Evolutionary conservation across 2,888 invertebrate genomes (phyloP).

Genomic region (Drosophila anomalata): DNA sequence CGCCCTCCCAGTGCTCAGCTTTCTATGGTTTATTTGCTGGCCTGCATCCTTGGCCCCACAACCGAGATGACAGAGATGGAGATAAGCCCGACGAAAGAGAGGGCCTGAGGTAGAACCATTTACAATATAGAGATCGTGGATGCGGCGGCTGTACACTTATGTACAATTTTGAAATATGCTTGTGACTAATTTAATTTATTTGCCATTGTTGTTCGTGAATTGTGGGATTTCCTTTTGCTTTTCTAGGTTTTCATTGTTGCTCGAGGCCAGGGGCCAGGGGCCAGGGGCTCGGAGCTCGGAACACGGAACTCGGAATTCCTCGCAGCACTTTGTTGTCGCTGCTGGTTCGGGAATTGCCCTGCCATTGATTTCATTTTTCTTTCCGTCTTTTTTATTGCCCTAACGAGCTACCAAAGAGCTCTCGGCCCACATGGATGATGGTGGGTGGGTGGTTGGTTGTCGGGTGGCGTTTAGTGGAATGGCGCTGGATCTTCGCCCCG

Average conservation of each 20-base stretch:
- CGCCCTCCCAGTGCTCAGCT: conserved; percentile 10
- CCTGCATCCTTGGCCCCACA: conserved; percentile 64
- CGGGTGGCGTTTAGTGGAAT: conserved; percentile 12
- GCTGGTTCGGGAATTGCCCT: conserved; percentile 52
- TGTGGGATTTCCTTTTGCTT: conserved; percentile 70
- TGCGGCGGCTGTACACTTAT: conserved; percentile 25
- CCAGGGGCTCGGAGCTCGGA: background rate
- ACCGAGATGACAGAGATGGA: conserved; percentile 19
- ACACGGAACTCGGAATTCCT: conserved; percentile 41
- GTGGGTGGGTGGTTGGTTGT: conserved; percentile 10
- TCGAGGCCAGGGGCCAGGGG: conserved; percentile 12
- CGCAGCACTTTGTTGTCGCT: conserved; percentile 49
- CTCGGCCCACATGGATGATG: conserved; percentile 7
- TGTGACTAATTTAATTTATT: conserved; percentile 79
- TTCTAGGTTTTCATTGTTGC: conserved; percentile 64
- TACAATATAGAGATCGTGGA: conserved; percentile 35
- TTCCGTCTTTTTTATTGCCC: conserved; percentile 37
- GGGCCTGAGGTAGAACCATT: conserved; percentile 11
- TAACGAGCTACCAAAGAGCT: conserved; percentile 53
- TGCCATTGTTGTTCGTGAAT: conserved; percentile 71
- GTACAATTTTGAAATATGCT: conserved; percentile 72
- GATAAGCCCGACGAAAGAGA: conserved; percentile 1
- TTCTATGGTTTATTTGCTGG: conserved; percentile 55
- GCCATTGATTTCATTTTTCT: conserved; percentile 63
- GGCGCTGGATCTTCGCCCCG: conserved; percentile 22